phyloP scores from a whole-genome alignment of 2,113 vertebrate genomes.

The Bettongia penicillata region DNA sequence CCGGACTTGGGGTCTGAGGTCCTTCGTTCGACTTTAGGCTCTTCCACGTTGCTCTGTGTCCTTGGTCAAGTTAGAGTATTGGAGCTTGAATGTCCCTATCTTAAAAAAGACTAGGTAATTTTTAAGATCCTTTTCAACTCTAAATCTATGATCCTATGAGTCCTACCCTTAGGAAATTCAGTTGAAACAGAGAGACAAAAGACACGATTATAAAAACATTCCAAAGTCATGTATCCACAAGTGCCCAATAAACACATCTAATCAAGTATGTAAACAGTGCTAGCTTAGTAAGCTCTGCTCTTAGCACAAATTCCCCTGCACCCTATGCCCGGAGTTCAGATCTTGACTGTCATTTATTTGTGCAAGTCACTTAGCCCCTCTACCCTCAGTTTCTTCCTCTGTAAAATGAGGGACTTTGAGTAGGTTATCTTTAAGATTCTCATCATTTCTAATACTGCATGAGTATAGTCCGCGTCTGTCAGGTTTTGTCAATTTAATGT shows the following conservation, averaged over 20 bases:
- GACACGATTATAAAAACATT: neutral
- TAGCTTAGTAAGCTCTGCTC: neutral
- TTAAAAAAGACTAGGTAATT: neutral
- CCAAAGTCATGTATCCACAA: neutral
- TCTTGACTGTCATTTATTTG: neutral
- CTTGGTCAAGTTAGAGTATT: neutral
- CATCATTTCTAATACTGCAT: neutral
- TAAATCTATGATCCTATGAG: neutral
- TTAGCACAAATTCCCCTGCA: neutral
- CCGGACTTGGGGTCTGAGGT: neutral
- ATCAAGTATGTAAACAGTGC: neutral
- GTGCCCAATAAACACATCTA: neutral
- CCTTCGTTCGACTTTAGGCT: neutral
- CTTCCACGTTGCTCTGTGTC: neutral
- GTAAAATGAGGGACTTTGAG: neutral
- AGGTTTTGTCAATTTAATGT: neutral
- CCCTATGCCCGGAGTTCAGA: neutral
- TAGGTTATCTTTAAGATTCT: neutral
- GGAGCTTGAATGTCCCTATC: neutral
- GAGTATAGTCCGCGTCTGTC: neutral
- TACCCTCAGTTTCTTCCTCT: neutral
- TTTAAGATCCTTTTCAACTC: neutral
- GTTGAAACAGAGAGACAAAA: neutral
- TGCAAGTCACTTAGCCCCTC: neutral
- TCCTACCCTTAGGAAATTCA: neutral